Conservation (phyloP, 2,888 invertebrate genomes). For the Chloroclysta siterata region DNA sequence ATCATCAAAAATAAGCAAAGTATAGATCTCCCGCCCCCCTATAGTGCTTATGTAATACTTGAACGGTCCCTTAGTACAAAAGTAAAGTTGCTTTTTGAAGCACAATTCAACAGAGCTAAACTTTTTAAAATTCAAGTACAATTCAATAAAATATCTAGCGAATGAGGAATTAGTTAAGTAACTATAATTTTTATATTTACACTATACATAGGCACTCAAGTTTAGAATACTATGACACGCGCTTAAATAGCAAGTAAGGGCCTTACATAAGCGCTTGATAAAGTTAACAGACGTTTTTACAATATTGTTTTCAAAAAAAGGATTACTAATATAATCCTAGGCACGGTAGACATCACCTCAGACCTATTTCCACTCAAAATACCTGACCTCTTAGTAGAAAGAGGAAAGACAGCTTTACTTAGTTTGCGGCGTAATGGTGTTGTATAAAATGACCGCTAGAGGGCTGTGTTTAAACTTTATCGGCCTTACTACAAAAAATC, state of each 20-base stretch:
- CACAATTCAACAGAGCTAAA: conserved; percentile 19
- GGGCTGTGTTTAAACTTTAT: too few species aligned
- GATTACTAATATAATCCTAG: too few species aligned
- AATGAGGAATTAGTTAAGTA: conserved; percentile 25
- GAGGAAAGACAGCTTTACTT: too few species aligned
- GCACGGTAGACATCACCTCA: too few species aligned
- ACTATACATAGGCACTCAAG: conserved; percentile 45
- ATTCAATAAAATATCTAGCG: conserved; percentile 29
- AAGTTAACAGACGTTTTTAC: background rate
- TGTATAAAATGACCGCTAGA: too few species aligned
- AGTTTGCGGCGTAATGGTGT: too few species aligned
- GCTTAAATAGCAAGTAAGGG: conserved; percentile 16
- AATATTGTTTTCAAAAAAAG: background rate
- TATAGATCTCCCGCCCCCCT: too few species aligned
- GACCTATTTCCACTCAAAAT: too few species aligned
- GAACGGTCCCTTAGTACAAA: background rate
- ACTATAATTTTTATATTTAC: conserved; percentile 39
- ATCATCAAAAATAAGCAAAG: too few species aligned
- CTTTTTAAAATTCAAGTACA: conserved; percentile 18
- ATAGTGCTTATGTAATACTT: too few species aligned
- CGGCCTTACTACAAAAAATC: too few species aligned
- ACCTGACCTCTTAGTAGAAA: too few species aligned
- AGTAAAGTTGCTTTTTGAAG: conserved; percentile 17
- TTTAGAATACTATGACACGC: conserved; percentile 42
- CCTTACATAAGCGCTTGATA: conserved; percentile 1